Evolutionary conservation across 2,113 vertebrate species (phyloP).

Genomic region (Pseudolaguvia tuberculata): DNA sequence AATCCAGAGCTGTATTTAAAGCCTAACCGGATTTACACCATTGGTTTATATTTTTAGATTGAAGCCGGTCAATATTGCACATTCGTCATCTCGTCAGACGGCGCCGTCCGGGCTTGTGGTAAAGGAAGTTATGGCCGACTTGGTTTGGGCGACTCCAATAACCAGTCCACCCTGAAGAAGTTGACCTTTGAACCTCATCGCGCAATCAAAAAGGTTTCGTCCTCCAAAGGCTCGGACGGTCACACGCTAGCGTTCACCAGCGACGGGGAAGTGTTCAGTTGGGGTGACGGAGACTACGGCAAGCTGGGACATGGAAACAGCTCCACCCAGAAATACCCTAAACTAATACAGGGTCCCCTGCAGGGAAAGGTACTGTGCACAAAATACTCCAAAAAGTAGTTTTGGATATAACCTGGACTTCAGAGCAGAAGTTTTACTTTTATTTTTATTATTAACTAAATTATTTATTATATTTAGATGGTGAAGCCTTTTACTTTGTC

Average conservation of each 20-base stretch:
- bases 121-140: slow-evolving; percentile 77
- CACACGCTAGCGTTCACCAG: slow-evolving; percentile 74
- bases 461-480: no score
- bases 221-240: slow-evolving; percentile 76
- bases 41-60: slow-evolving; percentile 57
- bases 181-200: slow-evolving; percentile 73
- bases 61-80: slow-evolving; percentile 79
- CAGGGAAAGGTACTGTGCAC: slow-evolving; percentile 62
- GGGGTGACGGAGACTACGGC: slow-evolving; percentile 78
- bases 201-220: slow-evolving; percentile 74
- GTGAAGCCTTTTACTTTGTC: no score
- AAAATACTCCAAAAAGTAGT: neutral
- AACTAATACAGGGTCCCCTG: slow-evolving; percentile 73
- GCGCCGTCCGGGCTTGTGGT: slow-evolving; percentile 74
- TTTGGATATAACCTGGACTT: no score
- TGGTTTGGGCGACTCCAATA: slow-evolving; percentile 76
- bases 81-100: slow-evolving; percentile 72
- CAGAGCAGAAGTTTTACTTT: no score
- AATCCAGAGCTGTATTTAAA: neutral
- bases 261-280: slow-evolving; percentile 76
- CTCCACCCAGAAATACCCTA: slow-evolving; percentile 77
- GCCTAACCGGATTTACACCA: no score
- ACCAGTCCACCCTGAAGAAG: slow-evolving; percentile 75
- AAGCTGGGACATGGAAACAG: slow-evolving; percentile 77
- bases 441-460: no score